Evolutionary conservation across 2,888 invertebrate species (phyloP).

Genomic region (Notodromas monacha): DNA sequence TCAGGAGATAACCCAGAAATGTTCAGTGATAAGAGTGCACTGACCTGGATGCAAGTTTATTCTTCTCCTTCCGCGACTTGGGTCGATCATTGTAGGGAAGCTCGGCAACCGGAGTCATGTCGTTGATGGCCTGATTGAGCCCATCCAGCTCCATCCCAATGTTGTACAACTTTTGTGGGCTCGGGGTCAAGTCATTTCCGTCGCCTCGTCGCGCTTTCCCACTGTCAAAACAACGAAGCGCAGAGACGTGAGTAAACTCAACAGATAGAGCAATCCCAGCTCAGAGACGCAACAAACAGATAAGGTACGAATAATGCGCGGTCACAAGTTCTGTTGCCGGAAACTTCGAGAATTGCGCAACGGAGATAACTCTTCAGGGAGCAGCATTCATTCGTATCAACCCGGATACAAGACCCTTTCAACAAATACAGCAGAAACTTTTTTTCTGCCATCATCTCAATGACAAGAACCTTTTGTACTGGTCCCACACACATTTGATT

Average conservation of each 20-base stretch:
- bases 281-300: conserved; percentile 5
- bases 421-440: too few relatives aligned
- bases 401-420: too few relatives aligned
- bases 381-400: too few relatives aligned
- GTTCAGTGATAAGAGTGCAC: too few relatives aligned
- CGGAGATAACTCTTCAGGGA: too few relatives aligned
- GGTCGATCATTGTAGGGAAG: conserved; percentile 57
- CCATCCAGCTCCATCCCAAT: conserved; percentile 78
- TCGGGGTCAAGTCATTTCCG: conserved; percentile 84
- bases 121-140: conserved; percentile 59
- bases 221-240: conserved; percentile 17
- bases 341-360: too few relatives aligned
- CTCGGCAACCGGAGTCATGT: conserved; percentile 80
- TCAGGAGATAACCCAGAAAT: too few relatives aligned
- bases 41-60: conserved; percentile 73
- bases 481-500: too few relatives aligned
- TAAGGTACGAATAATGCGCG: conserved; percentile 1
- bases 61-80: conserved; percentile 85
- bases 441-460: too few relatives aligned
- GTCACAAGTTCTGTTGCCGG: conserved; percentile 9
- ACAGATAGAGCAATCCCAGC: neutral
- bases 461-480: too few relatives aligned
- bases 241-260: neutral
- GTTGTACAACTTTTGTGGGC: conserved; percentile 54
- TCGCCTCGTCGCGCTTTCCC: conserved; percentile 82